phyloP scores from a whole-genome alignment of 2,113 vertebrate genomes.

The Megaceryle torquata region DNA sequence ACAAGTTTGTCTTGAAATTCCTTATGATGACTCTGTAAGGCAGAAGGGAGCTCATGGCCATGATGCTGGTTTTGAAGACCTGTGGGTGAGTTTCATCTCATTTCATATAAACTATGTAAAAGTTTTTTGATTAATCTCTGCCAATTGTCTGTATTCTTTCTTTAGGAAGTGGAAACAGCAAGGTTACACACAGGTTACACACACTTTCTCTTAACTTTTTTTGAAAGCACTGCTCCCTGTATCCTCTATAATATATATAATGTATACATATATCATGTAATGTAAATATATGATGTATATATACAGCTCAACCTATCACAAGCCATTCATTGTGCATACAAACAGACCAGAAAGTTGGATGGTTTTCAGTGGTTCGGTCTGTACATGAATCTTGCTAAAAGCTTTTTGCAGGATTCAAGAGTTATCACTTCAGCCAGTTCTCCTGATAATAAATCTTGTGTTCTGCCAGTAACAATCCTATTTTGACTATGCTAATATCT shows the following conservation, averaged over 20 bases:
- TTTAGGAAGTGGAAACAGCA: neutral
- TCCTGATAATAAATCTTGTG: neutral
- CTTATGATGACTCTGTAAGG: neutral
- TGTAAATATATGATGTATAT: no score
- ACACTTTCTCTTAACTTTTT: neutral
- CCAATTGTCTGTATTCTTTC: neutral
- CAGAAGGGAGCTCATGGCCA: neutral
- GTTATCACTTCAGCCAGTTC: neutral
- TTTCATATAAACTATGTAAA: neutral
- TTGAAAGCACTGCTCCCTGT: neutral
- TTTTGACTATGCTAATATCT: neutral
- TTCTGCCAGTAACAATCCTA: neutral
- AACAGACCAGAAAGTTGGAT: neutral
- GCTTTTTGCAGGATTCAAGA: neutral
- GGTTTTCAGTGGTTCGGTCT: neutral
- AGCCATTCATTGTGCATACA: neutral
- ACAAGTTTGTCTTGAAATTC: neutral
- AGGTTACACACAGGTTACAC: neutral
- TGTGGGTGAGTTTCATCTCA: neutral
- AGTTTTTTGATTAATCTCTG: neutral
- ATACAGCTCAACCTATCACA: neutral
- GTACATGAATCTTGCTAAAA: neutral
- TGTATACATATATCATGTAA: no score
- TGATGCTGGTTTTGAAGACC: neutral
- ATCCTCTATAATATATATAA: neutral